phyloP scores from a whole-genome alignment of 2,113 vertebrate species.

The Coptodon rendalli region DNA sequence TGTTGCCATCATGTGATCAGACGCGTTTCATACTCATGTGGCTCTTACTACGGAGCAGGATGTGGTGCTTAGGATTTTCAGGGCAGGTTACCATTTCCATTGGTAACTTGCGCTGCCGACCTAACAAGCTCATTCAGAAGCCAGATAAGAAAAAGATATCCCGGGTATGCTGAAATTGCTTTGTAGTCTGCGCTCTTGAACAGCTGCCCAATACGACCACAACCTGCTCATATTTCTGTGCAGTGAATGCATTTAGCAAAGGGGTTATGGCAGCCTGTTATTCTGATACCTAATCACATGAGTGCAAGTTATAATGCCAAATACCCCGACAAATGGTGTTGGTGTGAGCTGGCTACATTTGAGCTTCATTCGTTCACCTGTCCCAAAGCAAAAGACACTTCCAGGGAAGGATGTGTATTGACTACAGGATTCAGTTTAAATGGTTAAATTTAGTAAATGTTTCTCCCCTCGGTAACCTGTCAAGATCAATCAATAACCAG shows the following conservation, averaged over 20 bases:
- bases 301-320: background rate
- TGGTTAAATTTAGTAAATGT: background rate
- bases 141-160: background rate
- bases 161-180: background rate
- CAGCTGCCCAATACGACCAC: background rate
- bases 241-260: background rate
- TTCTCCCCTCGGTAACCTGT: background rate
- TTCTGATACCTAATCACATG: background rate
- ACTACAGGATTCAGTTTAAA: background rate
- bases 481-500: background rate
- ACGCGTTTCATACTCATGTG: background rate
- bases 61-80: background rate
- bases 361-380: background rate
- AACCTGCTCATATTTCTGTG: background rate
- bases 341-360: background rate
- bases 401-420: background rate
- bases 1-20: background rate
- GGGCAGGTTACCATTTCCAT: background rate
- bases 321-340: background rate
- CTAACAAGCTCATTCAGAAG: background rate
- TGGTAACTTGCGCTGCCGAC: background rate
- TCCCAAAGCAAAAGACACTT: background rate
- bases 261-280: background rate
- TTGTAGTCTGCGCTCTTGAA: background rate
- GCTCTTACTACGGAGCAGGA: background rate